These are phyloP conservation scores for Pedicia rivosa DNA, from an alignment of 2,888 invertebrate genomes.

Conservation along the genomic window DNA sequence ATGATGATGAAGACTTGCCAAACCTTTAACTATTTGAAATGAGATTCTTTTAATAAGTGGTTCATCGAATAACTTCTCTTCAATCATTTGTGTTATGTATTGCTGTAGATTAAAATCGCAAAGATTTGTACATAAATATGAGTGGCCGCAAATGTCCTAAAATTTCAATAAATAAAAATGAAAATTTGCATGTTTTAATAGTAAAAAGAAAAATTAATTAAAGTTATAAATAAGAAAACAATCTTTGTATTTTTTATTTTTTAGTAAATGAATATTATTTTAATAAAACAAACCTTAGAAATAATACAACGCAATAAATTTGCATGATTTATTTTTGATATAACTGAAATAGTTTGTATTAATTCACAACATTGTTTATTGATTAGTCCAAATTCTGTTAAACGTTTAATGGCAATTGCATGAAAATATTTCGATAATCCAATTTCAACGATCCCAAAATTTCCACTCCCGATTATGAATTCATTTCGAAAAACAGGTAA, in stretches of 20 bases:
- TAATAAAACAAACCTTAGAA: neutral
- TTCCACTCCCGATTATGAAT: slow-evolving; percentile 14
- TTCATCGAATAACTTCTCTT: slow-evolving; percentile 3
- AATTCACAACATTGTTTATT: slow-evolving; percentile 12
- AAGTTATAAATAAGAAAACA: too few species aligned
- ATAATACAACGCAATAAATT: slow-evolving; percentile 7
- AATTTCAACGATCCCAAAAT: slow-evolving; percentile 26
- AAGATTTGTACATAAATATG: slow-evolving; percentile 24
- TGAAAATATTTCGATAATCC: slow-evolving; percentile 21
- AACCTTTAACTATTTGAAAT: slow-evolving; percentile 15
- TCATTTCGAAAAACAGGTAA: slow-evolving; percentile 8
- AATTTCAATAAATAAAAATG: too few species aligned
- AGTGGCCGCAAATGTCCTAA: slow-evolving; percentile 9
- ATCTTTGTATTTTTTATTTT: slow-evolving; percentile 16
- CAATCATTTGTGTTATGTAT: slow-evolving; percentile 18
- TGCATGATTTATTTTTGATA: slow-evolving; percentile 8
- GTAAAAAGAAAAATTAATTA: too few species aligned
- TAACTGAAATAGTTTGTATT: slow-evolving; percentile 6
- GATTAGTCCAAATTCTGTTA: slow-evolving; percentile 6
- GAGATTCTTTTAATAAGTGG: slow-evolving; percentile 6
- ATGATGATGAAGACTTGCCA: slow-evolving; percentile 25
- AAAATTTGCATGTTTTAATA: too few species aligned
- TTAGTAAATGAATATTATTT: neutral
- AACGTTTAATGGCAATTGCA: slow-evolving; percentile 19
- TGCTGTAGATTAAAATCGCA: slow-evolving; percentile 29